phyloP scores from a whole-genome alignment of 2,797 vertebrate species.

The Chromis chromis region DNA sequence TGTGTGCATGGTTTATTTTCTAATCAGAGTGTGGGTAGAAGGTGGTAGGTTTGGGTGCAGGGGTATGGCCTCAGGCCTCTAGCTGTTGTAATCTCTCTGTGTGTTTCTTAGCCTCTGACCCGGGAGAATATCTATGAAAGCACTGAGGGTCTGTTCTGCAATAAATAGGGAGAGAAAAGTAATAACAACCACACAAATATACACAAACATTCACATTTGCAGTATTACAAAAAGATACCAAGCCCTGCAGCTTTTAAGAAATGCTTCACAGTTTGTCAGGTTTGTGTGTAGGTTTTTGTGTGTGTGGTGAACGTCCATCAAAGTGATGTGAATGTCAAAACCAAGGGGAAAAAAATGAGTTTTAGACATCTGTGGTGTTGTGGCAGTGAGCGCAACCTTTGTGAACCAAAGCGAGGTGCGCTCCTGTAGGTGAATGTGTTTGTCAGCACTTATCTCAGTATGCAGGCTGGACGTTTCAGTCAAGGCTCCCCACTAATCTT shows the following conservation, averaged over 20 bases:
- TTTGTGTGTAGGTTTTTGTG: slow-evolving; percentile 10
- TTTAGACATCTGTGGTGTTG: slow-evolving; percentile 45
- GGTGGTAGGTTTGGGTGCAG: slow-evolving; percentile 58
- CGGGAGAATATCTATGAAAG: slow-evolving; percentile 64
- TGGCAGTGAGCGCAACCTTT: slow-evolving; percentile 49
- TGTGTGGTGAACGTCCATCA: slow-evolving; percentile 44
- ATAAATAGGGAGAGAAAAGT: slow-evolving; percentile 57
- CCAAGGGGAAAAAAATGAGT: neutral
- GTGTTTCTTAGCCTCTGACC: slow-evolving; percentile 75
- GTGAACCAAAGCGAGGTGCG: slow-evolving; percentile 44
- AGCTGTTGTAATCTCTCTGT: slow-evolving; percentile 70
- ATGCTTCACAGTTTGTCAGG: slow-evolving; percentile 17
- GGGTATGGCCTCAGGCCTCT: slow-evolving; percentile 67
- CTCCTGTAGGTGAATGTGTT: slow-evolving; percentile 67
- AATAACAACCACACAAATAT: slow-evolving; percentile 62
- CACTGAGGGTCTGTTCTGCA: slow-evolving; percentile 38
- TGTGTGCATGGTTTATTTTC: slow-evolving; percentile 76
- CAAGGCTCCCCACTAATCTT: slow-evolving; percentile 77
- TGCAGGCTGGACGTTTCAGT: slow-evolving; percentile 72
- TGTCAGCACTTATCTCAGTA: slow-evolving; percentile 77
- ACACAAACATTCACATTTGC: slow-evolving; percentile 62
- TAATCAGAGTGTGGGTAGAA: slow-evolving; percentile 75
- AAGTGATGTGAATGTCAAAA: slow-evolving; percentile 55
- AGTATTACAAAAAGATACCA: slow-evolving; percentile 48
- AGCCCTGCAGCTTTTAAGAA: slow-evolving; percentile 56